phyloP scores from a whole-genome alignment of 2,888 invertebrate species.

The Macrosoma leucophasiata region DNA sequence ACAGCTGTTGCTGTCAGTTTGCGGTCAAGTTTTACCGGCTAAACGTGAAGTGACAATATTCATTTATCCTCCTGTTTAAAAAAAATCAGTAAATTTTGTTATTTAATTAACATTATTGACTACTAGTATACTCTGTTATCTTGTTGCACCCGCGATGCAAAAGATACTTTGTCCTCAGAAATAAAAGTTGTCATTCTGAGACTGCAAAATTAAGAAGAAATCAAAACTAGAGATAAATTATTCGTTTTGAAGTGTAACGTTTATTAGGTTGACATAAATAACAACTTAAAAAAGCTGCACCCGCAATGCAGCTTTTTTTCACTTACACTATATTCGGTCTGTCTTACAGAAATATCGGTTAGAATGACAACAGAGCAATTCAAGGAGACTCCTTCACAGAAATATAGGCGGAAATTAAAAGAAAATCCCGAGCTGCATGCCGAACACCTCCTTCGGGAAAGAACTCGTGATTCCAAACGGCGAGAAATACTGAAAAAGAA shows the following conservation, averaged over 20 bases:
- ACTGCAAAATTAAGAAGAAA: conserved; percentile 19
- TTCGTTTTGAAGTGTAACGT: conserved; percentile 12
- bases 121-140: conserved; percentile 14
- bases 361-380: conserved; percentile 16
- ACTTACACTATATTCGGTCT: conserved; percentile 16
- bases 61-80: too few relatives aligned
- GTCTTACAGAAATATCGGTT: conserved; percentile 17
- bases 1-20: too few relatives aligned
- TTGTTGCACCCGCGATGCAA: conserved; percentile 20
- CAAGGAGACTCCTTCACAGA: conserved; percentile 25
- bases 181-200: conserved; percentile 12
- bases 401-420: conserved; percentile 25
- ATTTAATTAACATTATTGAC: conserved; percentile 9
- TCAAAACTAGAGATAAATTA: conserved; percentile 17
- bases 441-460: conserved; percentile 21
- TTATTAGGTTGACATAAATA: conserved; percentile 14
- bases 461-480: conserved; percentile 24
- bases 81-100: conserved; percentile 3
- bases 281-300: conserved; percentile 19
- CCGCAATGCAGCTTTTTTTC: conserved; percentile 17
- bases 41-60: too few relatives aligned
- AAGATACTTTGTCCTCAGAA: conserved; percentile 12
- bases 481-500: conserved; percentile 24
- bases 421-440: conserved; percentile 24
- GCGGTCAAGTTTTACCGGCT: too few relatives aligned